These are phyloP conservation scores for Heloderma charlesbogerti DNA, from an alignment of 2,113 vertebrate genomes.

Conservation along the genomic window DNA sequence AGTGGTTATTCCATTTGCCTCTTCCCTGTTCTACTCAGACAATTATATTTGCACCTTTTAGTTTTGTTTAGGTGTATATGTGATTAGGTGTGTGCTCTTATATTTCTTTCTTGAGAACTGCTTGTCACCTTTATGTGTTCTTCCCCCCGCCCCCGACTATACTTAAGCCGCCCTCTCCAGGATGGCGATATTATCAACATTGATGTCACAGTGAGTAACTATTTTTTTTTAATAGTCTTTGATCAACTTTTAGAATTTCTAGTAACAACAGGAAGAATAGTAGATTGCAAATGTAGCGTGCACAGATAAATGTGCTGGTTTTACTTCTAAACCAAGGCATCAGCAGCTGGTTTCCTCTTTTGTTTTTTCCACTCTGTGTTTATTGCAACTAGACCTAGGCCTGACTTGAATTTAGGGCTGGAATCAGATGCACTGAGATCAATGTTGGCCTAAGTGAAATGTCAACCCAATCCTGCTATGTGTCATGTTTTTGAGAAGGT, in stretches of 20 bases:
- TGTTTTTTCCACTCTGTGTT: slow-evolving; percentile 90
- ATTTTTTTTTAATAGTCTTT: slow-evolving; percentile 79
- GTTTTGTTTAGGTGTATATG: slow-evolving; percentile 71
- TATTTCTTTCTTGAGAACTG: slow-evolving; percentile 81
- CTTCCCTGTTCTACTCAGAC: slow-evolving; percentile 57
- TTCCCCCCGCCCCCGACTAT: slow-evolving; percentile 68
- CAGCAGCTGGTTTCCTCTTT: slow-evolving; percentile 90
- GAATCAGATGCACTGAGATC: slow-evolving; percentile 96
- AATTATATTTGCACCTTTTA: slow-evolving; percentile 74
- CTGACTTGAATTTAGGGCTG: slow-evolving; percentile 91
- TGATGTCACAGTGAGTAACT: slow-evolving; percentile 89
- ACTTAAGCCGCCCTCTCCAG: slow-evolving; percentile 86
- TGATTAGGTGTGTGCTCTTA: slow-evolving; percentile 84
- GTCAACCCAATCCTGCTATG: slow-evolving; percentile 94
- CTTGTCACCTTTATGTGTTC: slow-evolving; percentile 71
- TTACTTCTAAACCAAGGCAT: slow-evolving; percentile 86
- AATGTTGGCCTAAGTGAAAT: slow-evolving; percentile 97
- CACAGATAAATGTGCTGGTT: slow-evolving; percentile 89
- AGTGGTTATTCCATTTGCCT: slow-evolving; percentile 77
- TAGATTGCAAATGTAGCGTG: slow-evolving; percentile 86
- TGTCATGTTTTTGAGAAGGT: slow-evolving; percentile 98
- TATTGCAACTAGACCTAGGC: slow-evolving; percentile 88
- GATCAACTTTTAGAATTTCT: slow-evolving; percentile 85
- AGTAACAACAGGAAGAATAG: slow-evolving; percentile 88
- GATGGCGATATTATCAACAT: slow-evolving; percentile 91